Evolutionary conservation across 1,140 invertebrate genomes (phyloP), one percentile per base, ranked within the genome.

Genomic region (Sesamia nonagrioides): DNA sequence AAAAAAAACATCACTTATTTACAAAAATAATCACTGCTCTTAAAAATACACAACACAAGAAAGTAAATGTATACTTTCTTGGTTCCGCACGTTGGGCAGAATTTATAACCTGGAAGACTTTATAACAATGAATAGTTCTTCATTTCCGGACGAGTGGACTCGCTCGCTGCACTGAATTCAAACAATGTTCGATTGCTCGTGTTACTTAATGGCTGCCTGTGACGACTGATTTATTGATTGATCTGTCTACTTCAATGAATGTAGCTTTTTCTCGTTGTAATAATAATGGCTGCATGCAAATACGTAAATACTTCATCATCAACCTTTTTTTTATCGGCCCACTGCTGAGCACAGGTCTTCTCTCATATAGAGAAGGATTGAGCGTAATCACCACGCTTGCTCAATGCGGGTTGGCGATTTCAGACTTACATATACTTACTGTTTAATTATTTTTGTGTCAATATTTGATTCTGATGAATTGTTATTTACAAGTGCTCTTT

Each of bases 171-270:
- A 74, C 71, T 74, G 54, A 56, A 74, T 74, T 74, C 71, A 74
- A 60, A 74, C 71, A 60, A 74, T 74, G 71, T 74, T 60, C 71
- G 71, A 74, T 74, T 74, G 52, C 71, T 74, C 71, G n/a, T 60
- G 71, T 74, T 74, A 74, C 71, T 74, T 74, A 74, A 74, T 74
- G 71, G 54, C 71, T 40, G 71, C 40, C 71, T 42, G 71, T 74
- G 71, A 60, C 71, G 54, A 74, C 54, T 74, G 71, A 74, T 74
- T 74, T 74, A 74, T 74, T 58, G 71, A 74, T 74, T 74, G 71
- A 74, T 40, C 71, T 74, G 37, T 74, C 71, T 58, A 37, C 71
- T 58, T 5, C 17, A 37, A 45, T 74, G 52, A 37, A 60, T 48
- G 52, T 71, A 35, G 48, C 48, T 58, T 60, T 45, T 40, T 58